Evolutionary conservation across 2,797 vertebrate species (phyloP).

Genomic region (Poeciliopsis gracilis): DNA sequence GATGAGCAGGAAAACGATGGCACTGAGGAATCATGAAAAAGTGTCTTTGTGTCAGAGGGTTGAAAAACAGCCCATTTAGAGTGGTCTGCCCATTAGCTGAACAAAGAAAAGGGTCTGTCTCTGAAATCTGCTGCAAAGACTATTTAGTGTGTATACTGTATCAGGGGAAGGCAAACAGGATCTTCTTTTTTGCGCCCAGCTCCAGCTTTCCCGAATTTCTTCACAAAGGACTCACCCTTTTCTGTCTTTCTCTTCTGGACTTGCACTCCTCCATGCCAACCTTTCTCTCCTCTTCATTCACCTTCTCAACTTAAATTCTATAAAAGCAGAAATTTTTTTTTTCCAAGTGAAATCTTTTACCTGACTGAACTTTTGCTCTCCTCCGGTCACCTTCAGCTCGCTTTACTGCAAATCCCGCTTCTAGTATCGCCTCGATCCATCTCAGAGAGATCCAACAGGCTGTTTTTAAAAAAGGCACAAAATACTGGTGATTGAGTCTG

Average conservation of each 20-base stretch:
- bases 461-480: not conserved
- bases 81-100: conserved; percentile 77
- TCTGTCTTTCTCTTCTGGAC: conserved; percentile 62
- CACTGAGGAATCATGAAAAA: conserved; percentile 81
- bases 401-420: conserved; percentile 33
- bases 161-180: conserved; percentile 77
- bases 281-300: conserved; percentile 60
- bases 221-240: conserved; percentile 71
- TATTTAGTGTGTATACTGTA: conserved; percentile 81
- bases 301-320: conserved; percentile 54
- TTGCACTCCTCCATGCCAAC: conserved; percentile 53
- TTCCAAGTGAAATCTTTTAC: conserved; percentile 32
- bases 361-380: conserved; percentile 20
- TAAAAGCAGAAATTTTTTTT: conserved; percentile 55
- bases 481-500: not conserved
- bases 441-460: conserved; percentile 55
- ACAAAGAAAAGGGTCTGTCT: conserved; percentile 80
- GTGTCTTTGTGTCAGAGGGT: conserved; percentile 82
- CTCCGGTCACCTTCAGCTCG: conserved; percentile 40
- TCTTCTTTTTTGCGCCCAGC: conserved; percentile 68
- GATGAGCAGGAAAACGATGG: conserved; percentile 78
- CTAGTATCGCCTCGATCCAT: conserved; percentile 35
- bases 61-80: conserved; percentile 82
- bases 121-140: conserved; percentile 78
- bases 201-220: conserved; percentile 62